Base-by-base conservation (phyloP, 2,888 invertebrate genomes). In the Epistrophella euchroma region DNA sequence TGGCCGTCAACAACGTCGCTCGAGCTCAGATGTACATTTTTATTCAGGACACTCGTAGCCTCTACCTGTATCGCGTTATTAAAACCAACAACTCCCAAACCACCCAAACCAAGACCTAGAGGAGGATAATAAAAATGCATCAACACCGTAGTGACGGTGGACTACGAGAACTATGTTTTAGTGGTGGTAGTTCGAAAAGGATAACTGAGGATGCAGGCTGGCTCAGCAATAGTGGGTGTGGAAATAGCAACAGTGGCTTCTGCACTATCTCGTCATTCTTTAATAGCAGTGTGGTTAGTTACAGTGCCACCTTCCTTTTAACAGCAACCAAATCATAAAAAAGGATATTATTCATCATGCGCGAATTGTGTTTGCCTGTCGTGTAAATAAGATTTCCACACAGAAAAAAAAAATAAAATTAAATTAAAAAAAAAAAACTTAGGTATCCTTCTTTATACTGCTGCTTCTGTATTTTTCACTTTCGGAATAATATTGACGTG, bases 71-170 rank as follows among this genome's bases (percentile, higher is more conserved):
- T 81, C 77, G 74, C 47, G 77, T 40, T 56, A 56, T 66, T 77
- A 78, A 73, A 77, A 68, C 52, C 71, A 56, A 73, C 73, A 74
- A 64, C 62, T 37, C 52, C 47, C 19, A 32, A 64, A 28, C 28
- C 50, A 55, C 52, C 74, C 80, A 76, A 85, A 68, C 74, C 80
- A 76, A 85, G 72, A 73, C 62, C 72, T 17, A 52, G 72, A 66
- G 47, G 35, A 74, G 81, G 74, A 78, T 82, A 78, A 82, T 82
- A 82, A 86, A 86, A 86, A 86, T 86, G 86, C 86, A 86, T 86
- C 86, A 86, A 86, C 70, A 78, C 74, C 73, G 82, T 86, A 64
- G 74, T 71, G 58, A 56, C 82, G 82, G 64, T 71, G 73, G 56
- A 71, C 71, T 43, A 28, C 82, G 70, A 64, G 56, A 50, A 68